phyloP scores from a whole-genome alignment of 2,888 invertebrate species.

The Synergus japonicus region DNA sequence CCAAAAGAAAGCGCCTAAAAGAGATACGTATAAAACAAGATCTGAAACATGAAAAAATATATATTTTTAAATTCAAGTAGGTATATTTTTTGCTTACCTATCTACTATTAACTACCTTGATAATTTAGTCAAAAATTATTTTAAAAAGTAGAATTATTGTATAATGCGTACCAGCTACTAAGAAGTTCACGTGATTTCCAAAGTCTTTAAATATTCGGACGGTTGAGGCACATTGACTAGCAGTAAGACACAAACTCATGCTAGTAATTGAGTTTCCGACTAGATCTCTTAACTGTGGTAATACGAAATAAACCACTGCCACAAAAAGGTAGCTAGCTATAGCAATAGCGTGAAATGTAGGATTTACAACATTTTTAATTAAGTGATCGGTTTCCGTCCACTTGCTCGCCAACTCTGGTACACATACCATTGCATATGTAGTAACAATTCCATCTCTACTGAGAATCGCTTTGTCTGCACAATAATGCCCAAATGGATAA shows the following conservation, averaged over 20 bases:
- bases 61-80: too few species aligned
- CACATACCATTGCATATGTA: slow-evolving; percentile 86
- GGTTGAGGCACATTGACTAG: slow-evolving; percentile 87
- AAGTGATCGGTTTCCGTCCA: slow-evolving; percentile 88
- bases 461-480: slow-evolving; percentile 86
- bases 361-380: slow-evolving; percentile 87
- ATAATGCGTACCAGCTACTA: slow-evolving; percentile 83
- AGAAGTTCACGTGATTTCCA: slow-evolving; percentile 88
- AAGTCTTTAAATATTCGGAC: slow-evolving; percentile 89
- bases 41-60: slow-evolving; percentile 79
- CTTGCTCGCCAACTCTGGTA: slow-evolving; percentile 84
- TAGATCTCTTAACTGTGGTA: slow-evolving; percentile 89
- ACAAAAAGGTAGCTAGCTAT: slow-evolving; percentile 85
- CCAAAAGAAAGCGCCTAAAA: slow-evolving; percentile 92
- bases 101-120: too few species aligned
- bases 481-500: slow-evolving; percentile 87
- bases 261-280: slow-evolving; percentile 92
- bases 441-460: slow-evolving; percentile 79
- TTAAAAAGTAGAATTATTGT: too few species aligned
- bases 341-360: slow-evolving; percentile 86
- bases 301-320: slow-evolving; percentile 89
- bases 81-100: too few species aligned
- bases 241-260: slow-evolving; percentile 87
- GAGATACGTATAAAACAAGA: slow-evolving; percentile 86
- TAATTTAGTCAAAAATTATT: too few species aligned